Evolutionary conservation across 2,113 vertebrate genomes (phyloP), one percentile per base, ranked within the genome.

Genomic region (Mustelus asterias): DNA sequence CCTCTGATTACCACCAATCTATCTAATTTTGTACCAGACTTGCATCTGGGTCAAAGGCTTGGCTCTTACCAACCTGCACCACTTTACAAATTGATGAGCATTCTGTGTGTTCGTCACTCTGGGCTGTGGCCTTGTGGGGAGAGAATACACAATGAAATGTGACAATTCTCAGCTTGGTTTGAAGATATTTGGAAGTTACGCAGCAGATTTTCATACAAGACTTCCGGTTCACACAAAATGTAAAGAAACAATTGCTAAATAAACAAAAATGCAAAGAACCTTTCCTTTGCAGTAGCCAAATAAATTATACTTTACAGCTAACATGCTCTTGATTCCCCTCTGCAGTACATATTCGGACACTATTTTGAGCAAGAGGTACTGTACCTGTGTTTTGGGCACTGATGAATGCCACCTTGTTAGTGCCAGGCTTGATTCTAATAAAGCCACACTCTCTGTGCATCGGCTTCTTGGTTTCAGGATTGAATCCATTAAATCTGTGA

Each of bases 341-440:
- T 60, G 0, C 0, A 65, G 86, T 20, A 6, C 67, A 70, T 48
- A 96, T 24, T 90, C 63, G 44, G 24, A 83, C 16, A 44, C 0
- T 5, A 26, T 24, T 48, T 24, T 33, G n/a, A 24, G 22, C 1
- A 94, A 67, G 9, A 33, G 0, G 0, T 4, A 96, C 0, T 60
- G 89, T 97, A 99, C 99, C 99, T 97, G 98, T 98, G 97, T 99
- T 99, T 97, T 99, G 99, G 96, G 99, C 99, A 33, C 98, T 98
- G 97, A 99, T 97, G 96, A 99, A 99, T 92, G 99, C 99, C 97
- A 99, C 99, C 97, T 97, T 98, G 48, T 99, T 99, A 97, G 98
- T 98, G 89, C 98, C 98, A 0, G 98, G 98, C 96, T 99, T 97
- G 96, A 99, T 97, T 96, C 98, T 98, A 96, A 99, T 99, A 96